Evolutionary conservation across 1,140 invertebrate genomes (phyloP).

Genomic region (Neoseiulus cucumeris): DNA sequence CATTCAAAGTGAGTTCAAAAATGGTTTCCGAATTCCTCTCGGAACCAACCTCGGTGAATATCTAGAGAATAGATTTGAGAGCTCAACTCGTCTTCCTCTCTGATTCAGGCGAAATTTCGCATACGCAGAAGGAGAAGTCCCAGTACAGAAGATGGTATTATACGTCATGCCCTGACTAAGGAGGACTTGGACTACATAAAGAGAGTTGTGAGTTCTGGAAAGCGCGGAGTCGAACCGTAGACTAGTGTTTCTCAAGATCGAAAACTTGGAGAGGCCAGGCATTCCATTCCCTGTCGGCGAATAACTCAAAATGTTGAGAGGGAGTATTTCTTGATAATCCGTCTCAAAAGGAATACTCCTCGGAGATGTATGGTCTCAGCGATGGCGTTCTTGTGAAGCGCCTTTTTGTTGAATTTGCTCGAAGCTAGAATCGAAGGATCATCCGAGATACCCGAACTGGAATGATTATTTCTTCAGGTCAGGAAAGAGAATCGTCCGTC

Average conservation of each 20-base stretch:
- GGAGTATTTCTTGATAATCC: no score
- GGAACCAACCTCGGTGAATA: neutral
- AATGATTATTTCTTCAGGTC: neutral
- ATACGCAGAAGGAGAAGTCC: neutral
- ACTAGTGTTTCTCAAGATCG: neutral
- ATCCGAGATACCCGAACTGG: no score
- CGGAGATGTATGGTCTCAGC: no score
- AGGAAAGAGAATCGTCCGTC: neutral
- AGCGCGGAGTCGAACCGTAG: neutral
- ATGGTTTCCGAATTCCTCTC: neutral
- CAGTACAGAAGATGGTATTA: neutral
- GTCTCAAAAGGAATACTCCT: no score
- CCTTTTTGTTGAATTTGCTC: no score
- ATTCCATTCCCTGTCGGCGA: no score
- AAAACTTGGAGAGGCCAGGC: no score
- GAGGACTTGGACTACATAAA: slow-evolving; percentile 9
- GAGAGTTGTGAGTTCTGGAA: neutral
- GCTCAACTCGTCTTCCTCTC: neutral
- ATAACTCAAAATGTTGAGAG: no score
- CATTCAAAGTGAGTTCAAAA: slow-evolving; percentile 15
- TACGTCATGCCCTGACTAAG: neutral
- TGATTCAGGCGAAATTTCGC: neutral
- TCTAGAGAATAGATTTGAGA: neutral
- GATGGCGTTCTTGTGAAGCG: no score
- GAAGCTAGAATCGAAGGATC: no score